phyloP scores from a whole-genome alignment of 2,797 vertebrate species.

The Squalus acanthias region DNA sequence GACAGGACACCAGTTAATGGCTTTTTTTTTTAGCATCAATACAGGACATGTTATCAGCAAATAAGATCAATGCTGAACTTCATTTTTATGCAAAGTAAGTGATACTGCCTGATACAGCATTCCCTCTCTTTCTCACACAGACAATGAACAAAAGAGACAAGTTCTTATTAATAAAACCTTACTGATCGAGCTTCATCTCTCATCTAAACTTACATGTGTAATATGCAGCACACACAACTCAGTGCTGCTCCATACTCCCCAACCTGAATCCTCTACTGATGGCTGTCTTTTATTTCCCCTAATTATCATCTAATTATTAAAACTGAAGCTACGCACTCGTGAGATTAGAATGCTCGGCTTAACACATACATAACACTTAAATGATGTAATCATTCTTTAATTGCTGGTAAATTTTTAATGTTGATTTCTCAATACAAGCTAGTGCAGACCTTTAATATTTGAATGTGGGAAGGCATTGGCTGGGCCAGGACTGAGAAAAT shows the following conservation, averaged over 20 bases:
- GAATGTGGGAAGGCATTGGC: not conserved
- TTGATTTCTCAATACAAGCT: not conserved
- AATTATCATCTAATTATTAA: slow-evolving; percentile 35
- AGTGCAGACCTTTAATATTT: slow-evolving; percentile 5
- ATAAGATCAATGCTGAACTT: not conserved
- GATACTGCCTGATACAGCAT: not conserved
- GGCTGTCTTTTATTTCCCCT: not conserved
- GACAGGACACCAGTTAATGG: not conserved
- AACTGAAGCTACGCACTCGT: not conserved
- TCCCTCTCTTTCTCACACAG: not conserved
- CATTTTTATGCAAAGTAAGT: not conserved
- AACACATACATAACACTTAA: slow-evolving; percentile 14
- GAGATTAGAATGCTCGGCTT: slow-evolving; percentile 1
- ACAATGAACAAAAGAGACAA: slow-evolving; percentile 27
- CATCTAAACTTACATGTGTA: slow-evolving; percentile 20
- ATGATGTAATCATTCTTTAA: slow-evolving; percentile 22
- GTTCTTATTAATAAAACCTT: slow-evolving; percentile 24
- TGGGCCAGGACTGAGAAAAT: not conserved
- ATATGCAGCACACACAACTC: not conserved
- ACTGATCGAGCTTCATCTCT: not conserved
- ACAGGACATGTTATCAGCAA: not conserved
- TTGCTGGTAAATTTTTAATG: slow-evolving; percentile 26
- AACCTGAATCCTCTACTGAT: not conserved
- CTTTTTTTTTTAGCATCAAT: not conserved
- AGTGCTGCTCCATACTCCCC: not conserved